Evolutionary conservation across 2,888 invertebrate species (phyloP), one percentile per base, ranked within the genome.

Genomic region (Trichopoda pennipes): DNA sequence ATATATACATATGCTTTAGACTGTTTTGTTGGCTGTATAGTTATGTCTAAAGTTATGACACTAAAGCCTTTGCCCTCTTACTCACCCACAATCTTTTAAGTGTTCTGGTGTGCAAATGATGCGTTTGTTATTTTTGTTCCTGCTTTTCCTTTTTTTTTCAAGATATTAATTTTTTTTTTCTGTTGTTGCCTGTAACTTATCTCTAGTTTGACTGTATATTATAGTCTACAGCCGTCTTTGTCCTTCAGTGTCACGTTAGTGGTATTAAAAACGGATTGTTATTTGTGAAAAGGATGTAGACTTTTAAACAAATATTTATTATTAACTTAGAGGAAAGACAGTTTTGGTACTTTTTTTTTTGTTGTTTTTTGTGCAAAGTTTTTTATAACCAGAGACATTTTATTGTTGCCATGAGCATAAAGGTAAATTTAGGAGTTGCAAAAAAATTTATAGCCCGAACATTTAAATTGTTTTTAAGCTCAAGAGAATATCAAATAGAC

Each of bases 211-310:
- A 47, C 60, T 79, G 73, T 55, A 61, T 47, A 79, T 60, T 66
- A 73, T 73, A 73, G 73, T 61, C 66, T 66, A 73, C 73, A 79
- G 79, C 66, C 60, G 53, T 79, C 79, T 76, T 74, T 82, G 83
- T 73, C 80, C 82, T 78, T 84, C 81, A 84, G 82, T 83, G 84
- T 80, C 84, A 84, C 82, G 84, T 83, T 83, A 83, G 78, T 76
- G 83, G 83, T 79, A 84, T 84, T 84, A 84, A 76, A 69, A 79
- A 70, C 76, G 83, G 81, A 77, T 61, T 81, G 76, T 76, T 81
- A 70, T 68, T 81, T 73, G 23, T 73, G 60, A 60, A 76, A 77
- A 77, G 61, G 72, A 68, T 73, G 81, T 77, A 81, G 81, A 77
- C 81, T 77, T 76, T 77, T 77, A 81, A 81, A 63, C 76, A 81